Base-by-base conservation (phyloP, 2,113 vertebrate species). In the Vimba vimba region DNA sequence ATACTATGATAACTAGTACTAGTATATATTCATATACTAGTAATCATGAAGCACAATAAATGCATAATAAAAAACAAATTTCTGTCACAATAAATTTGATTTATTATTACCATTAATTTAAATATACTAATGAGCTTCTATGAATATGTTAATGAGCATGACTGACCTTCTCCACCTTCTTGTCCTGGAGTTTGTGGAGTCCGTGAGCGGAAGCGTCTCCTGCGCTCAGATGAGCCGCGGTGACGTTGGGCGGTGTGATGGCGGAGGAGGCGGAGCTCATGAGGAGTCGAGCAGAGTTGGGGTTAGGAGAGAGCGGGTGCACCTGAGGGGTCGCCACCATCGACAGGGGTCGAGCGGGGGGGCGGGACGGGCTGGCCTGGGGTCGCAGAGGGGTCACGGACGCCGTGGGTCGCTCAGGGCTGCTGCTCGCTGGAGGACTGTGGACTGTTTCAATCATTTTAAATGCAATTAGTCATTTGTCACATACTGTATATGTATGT, bases 181-280 rank as follows among this genome's bases (percentile, higher is more conserved):
- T 96, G 64, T 97, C 96, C 1, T 97, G 96, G 0, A 91, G 64
- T 36, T 95, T 97, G 87, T 90, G 89, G n/a, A 89, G 90, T 0
- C 91, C 83, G 84, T 95, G 93, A 10, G 94, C 92, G 0, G 94
- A 93, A 2, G 93, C 55, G 55, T 97, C 95, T 4, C 94, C 94
- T 7, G 96, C 96, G 0, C 96, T 96, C 90, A 98, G 94, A 88
- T 95, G 95, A 68, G 95, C 95, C 0, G 97, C 96, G 0, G 93
- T 97, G 89, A 97, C 93, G 3, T 97, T 99, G 64, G 97, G 97
- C 0, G 97, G 98, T 0, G 97, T 98, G 92, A 99, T 95, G 71
- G 95, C 96, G 0, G 94, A 92, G 0, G 96, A 94, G 0, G 95
- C 95, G 0, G 97, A 94, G 0, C 93, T 94, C 21, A 95, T 89